Evolutionary conservation across 64 coral and sea anemone species (phyloP), one percentile per base, ranked within the genome.

Genomic region (Dendronephthya gigantea): DNA sequence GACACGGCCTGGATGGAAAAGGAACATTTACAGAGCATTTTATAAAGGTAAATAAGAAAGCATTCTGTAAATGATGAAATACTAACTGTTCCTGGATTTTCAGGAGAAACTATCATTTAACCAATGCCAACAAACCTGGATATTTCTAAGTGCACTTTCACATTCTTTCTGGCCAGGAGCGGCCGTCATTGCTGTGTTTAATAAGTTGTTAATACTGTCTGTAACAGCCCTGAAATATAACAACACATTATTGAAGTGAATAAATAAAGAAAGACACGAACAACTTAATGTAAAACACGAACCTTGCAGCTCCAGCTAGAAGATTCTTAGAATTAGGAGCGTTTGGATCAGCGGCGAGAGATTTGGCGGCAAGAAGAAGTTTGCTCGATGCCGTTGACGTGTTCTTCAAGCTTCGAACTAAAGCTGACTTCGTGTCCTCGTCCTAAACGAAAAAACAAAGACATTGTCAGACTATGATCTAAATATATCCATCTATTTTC

Each of bases 131-230:
- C 56, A 12, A 81, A 96, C 94, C 91, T 97, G 95, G 41, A 98
- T 92, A 82, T 98, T 98, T 56, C 95, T 88, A 28, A 98, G 40
- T 16, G 95, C 95, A 41, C 89, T 98, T 43, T 98, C 95, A 39
- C 95, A 98, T 66, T 98, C 95, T 81, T 98, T 98, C 40, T 98
- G 95, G 40, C 95, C 95, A 22, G 95, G 95, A 8, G 95, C 95
- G 36, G 95, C 95, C 35, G 95, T 93, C 95, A 98, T 98, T 82
- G 92, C 93, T 40, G 95, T 90, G 49, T 98, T 98, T 16, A 98
- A 72, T 37, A 98, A 39, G 52, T 90, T 98, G 85, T 98, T 98
- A 72, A 98, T 98, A 49, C 95, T 98, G 59, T 98, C 95, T 25
- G 95, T 98, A 15, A 98, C 95, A 89, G 91, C 95, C 28, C 95